Evolutionary conservation across 1,140 invertebrate genomes (phyloP), one percentile per base, ranked within the genome.

Genomic region (Drosophila repletoides): DNA sequence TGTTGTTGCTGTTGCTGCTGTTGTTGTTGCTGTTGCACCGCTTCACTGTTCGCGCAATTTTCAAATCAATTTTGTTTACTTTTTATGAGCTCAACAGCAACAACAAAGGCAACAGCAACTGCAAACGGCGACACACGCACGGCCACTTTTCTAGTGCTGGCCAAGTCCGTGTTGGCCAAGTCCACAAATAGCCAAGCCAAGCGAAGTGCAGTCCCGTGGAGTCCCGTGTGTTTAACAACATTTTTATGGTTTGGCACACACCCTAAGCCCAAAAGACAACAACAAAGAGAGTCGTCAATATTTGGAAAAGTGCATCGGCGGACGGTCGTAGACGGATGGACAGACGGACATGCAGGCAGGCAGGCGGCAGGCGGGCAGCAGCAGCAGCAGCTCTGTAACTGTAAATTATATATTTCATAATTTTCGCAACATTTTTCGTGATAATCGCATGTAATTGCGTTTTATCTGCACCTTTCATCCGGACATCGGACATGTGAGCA

Each of bases 361-460:
- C 36, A 61, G 26, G 24, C 40, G 36, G 41, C 21, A 3, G 5
- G 34, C 1, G 17, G 36, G 33, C 22, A 59, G 56, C 21, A 24
- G 5, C 22, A 59, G 33, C 56, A 48, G 43, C 49, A 59, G 38
- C 45, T 49, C 36, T 60, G 69, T 89, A 89, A 89, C 87, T 89
- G 87, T 89, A 89, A 89, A 89, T 89, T 89, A 88, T 88, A 89
- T 58, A 87, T 89, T 89, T 89, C 87, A 89, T 89, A 89, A 89
- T 89, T 89, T 89, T 87, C 55, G 81, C 76, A 71, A 88, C 80
- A 80, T 86, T 76, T 74, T 83, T 71, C 72, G 66, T 70, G 88
- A 89, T 89, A 89, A 89, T 89, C 88, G 88, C 88, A 89, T 88
- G 79, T 89, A 89, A 89, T 89, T 89, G 88, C 83, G 67, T 67